These are phyloP conservation scores for Leucoraja ocellata DNA, from an alignment of 2,797 vertebrate species.

Conservation along the genomic window DNA sequence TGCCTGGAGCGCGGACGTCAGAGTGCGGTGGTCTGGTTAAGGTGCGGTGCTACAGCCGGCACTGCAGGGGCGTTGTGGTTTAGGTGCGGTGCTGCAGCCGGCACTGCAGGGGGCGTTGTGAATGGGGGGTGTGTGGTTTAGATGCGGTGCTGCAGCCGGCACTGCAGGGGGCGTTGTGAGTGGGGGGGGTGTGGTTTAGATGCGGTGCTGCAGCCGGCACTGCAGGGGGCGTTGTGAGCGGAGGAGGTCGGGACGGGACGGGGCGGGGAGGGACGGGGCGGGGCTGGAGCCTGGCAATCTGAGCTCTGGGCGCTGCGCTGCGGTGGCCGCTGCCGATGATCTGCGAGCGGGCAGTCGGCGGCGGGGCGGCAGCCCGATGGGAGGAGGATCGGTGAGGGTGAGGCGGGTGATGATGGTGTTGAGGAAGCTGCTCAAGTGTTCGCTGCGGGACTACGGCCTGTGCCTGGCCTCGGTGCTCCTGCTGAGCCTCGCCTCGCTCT, in stretches of 20 bases:
- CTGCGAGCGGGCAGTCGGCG: constrained; percentile 60
- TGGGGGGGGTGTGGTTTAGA: not conserved
- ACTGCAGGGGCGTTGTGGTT: not conserved
- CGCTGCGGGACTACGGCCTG: constrained; percentile 81
- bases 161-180: too few relatives aligned
- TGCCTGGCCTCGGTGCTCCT: constrained; percentile 86
- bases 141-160: too few relatives aligned
- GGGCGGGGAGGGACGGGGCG: too few relatives aligned
- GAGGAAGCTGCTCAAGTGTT: constrained; percentile 66
- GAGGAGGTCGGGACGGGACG: not conserved
- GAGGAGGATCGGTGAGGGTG: constrained; percentile 56
- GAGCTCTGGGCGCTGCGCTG: not conserved
- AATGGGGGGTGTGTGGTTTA: too few relatives aligned
- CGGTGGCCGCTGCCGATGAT: constrained; percentile 64
- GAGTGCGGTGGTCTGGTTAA: not conserved
- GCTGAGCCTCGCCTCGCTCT: constrained; percentile 85
- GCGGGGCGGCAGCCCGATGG: constrained; percentile 64
- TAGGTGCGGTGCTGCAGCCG: constrained; percentile 5
- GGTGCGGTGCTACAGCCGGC: not conserved
- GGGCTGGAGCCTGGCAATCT: not conserved
- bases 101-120: constrained; percentile 42
- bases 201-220: constrained; percentile 1
- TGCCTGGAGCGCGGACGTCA: too few relatives aligned
- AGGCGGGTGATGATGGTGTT: constrained; percentile 60
- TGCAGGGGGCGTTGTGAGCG: constrained; percentile 41